Conservation (phyloP, 2,113 vertebrate species). For the Xiphias gladius region DNA sequence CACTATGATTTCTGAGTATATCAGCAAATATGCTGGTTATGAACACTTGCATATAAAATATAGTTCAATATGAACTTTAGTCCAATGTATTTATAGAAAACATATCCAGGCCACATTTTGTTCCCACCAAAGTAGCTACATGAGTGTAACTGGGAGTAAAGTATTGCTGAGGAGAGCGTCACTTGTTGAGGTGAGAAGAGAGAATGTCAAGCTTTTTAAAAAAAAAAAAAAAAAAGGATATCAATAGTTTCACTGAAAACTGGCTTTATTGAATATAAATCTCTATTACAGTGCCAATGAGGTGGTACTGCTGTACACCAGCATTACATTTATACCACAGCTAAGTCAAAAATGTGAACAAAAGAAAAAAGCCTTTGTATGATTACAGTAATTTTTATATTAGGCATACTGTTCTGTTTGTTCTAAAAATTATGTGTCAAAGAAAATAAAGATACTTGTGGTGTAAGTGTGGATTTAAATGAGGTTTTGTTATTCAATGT, state of each 20-base stretch:
- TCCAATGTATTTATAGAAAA: not conserved
- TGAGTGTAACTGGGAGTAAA: not conserved
- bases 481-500: conserved; percentile 55
- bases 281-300: conserved; percentile 59
- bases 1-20: too few relatives aligned
- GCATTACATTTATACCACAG: conserved; percentile 13
- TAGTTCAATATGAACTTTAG: not conserved
- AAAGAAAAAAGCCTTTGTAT: conserved; percentile 13
- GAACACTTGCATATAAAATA: too few relatives aligned
- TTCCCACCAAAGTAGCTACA: too few relatives aligned
- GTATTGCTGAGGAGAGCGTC: not conserved
- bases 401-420: conserved; percentile 1
- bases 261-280: conserved; percentile 77
- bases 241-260: conserved; percentile 51
- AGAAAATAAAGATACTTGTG: conserved; percentile 19
- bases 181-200: too few relatives aligned
- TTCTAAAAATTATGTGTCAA: conserved; percentile 26
- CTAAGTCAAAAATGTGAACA: conserved; percentile 45
- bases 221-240: not conserved
- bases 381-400: conserved; percentile 37
- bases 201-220: not conserved
- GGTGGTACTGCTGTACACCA: conserved; percentile 35
- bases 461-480: conserved; percentile 67
- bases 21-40: too few relatives aligned
- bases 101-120: too few relatives aligned